Conservation (phyloP, 2,888 invertebrate genomes). For the Germaria angustata region DNA sequence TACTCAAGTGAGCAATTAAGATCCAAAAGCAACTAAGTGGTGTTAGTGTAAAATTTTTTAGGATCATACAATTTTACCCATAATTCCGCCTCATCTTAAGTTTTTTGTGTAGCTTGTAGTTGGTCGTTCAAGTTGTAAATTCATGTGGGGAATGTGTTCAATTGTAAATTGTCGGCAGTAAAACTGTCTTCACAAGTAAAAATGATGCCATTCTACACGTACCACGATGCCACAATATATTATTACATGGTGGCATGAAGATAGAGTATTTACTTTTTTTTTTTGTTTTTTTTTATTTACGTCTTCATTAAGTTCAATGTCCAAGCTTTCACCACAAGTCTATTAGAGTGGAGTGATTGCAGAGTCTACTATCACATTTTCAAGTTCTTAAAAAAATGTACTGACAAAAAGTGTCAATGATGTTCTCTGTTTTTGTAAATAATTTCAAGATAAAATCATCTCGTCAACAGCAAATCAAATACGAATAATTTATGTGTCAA, state of each 20-base stretch:
- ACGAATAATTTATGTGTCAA: not conserved
- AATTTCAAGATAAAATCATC: not conserved
- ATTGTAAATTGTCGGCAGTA: conserved; percentile 2
- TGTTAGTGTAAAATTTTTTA: too few species aligned
- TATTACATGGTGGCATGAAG: not conserved
- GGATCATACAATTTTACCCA: too few species aligned
- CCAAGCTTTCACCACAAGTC: conserved; percentile 55
- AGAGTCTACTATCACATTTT: conserved; percentile 10
- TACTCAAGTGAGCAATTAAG: too few species aligned
- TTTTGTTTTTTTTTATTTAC: not conserved
- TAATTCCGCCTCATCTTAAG: too few species aligned
- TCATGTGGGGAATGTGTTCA: not conserved
- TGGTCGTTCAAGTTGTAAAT: not conserved
- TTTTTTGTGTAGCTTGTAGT: too few species aligned
- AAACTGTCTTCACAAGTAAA: conserved; percentile 11
- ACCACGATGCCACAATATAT: not conserved
- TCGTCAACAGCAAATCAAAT: not conserved
- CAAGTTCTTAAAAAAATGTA: not conserved
- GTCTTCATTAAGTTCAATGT: conserved; percentile 48
- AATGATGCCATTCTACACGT: conserved; percentile 27
- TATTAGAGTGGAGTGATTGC: not conserved
- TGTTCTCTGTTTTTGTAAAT: not conserved
- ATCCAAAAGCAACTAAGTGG: too few species aligned
- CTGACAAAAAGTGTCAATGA: conserved; percentile 11
- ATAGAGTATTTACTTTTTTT: not conserved